Percentiles rank a stretch among this genome's conserved stretches.
Conservation (phyloP, 2,888 invertebrate species). For the Drosophila peninsularis region DNA sequence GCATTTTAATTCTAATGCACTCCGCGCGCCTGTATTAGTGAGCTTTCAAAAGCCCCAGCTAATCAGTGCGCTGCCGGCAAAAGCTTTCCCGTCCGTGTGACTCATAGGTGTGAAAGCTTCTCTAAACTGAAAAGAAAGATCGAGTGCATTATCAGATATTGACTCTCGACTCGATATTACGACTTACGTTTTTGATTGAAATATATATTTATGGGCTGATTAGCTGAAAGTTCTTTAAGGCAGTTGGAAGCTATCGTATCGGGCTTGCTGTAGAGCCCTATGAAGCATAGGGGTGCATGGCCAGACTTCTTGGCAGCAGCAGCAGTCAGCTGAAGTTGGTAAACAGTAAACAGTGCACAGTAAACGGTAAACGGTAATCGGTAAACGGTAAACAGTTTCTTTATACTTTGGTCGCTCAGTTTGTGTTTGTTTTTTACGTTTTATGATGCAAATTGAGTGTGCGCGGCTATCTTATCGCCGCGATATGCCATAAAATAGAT, state of each 20-base stretch:
- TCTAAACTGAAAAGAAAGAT: background rate
- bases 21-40: conserved; percentile 16
- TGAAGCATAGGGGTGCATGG: background rate
- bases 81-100: conserved; percentile 20
- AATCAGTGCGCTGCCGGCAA: background rate
- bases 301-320: conserved; percentile 67
- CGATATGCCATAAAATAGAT: conserved; percentile 52
- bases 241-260: background rate
- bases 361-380: conserved; percentile 14
- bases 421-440: conserved; percentile 33
- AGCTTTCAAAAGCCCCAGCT: conserved; percentile 5
- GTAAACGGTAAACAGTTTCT: conserved; percentile 33
- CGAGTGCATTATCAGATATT: conserved; percentile 41
- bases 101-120: conserved; percentile 14
- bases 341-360: conserved; percentile 30
- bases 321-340: conserved; percentile 19
- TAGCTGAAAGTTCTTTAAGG: background rate
- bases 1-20: conserved; percentile 42
- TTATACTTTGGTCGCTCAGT: conserved; percentile 7
- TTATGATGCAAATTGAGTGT: conserved; percentile 58
- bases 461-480: conserved; percentile 56
- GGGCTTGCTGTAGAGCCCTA: conserved; percentile 2
- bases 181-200: background rate
- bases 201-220: background rate
- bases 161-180: conserved; percentile 18